phyloP scores from a whole-genome alignment of 2,113 vertebrate genomes.

The Collichthys lucidus region DNA sequence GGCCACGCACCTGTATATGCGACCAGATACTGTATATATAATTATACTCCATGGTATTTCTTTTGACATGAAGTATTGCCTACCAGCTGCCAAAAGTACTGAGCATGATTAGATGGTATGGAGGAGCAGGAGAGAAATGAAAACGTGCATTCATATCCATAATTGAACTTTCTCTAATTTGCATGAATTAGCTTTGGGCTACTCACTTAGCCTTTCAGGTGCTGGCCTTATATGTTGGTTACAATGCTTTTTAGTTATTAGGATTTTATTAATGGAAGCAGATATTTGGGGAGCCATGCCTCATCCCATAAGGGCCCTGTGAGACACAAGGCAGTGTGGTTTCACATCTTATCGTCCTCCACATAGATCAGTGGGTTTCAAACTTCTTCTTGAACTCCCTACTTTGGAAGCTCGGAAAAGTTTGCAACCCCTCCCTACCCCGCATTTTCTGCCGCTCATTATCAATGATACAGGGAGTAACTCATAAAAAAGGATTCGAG shows the following conservation, averaged over 20 bases:
- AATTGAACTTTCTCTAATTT: conserved; percentile 22
- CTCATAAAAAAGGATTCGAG: too few relatives aligned
- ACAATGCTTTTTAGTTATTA: neutral
- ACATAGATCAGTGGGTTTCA: neutral
- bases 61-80: neutral
- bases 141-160: conserved; percentile 19
- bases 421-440: too few relatives aligned
- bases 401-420: too few relatives aligned
- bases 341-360: neutral
- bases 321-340: neutral
- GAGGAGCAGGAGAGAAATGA: conserved; percentile 16
- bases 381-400: too few relatives aligned
- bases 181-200: conserved; percentile 24
- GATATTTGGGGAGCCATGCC: neutral
- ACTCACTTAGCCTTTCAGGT: neutral
- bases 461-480: too few relatives aligned
- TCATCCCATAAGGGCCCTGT: neutral
- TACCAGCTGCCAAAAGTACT: conserved; percentile 6
- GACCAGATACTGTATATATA: neutral
- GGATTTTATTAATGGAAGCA: neutral
- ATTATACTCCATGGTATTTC: neutral
- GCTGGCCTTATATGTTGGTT: neutral
- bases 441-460: too few relatives aligned
- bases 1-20: too few relatives aligned
- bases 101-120: conserved; percentile 18